Evolutionary conservation across 2,888 invertebrate genomes (phyloP).

Genomic region (Trilocha varians): DNA sequence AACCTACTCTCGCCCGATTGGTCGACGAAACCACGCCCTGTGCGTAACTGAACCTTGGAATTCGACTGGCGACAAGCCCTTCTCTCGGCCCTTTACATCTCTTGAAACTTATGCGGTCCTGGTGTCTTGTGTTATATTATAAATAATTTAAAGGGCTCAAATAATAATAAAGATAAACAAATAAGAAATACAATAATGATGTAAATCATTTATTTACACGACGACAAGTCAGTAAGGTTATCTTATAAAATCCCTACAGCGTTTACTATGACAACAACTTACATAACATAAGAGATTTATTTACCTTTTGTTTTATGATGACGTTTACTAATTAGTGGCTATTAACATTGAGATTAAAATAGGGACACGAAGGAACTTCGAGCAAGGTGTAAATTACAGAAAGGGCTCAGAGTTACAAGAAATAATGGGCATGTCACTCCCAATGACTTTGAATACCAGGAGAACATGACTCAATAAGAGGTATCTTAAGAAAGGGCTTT

Average conservation of each 20-base stretch:
- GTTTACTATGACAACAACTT: too few species aligned
- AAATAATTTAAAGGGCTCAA: slow-evolving; percentile 72
- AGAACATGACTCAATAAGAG: slow-evolving; percentile 34
- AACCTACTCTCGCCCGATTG: slow-evolving; percentile 46
- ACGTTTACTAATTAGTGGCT: slow-evolving; percentile 44
- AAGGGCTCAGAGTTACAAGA: slow-evolving; percentile 52
- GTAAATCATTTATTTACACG: slow-evolving; percentile 6
- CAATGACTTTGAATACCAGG: slow-evolving; percentile 73
- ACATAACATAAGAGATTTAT: too few species aligned
- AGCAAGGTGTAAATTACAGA: slow-evolving; percentile 60
- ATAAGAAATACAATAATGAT: slow-evolving; percentile 25
- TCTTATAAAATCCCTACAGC: too few species aligned
- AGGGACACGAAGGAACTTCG: slow-evolving; percentile 19
- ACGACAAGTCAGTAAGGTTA: background rate
- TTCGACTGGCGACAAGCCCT: slow-evolving; percentile 58
- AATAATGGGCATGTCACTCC: slow-evolving; percentile 75
- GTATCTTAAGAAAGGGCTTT: slow-evolving; percentile 24
- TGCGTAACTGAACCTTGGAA: slow-evolving; percentile 64
- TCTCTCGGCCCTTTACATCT: slow-evolving; percentile 56
- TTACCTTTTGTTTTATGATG: too few species aligned
- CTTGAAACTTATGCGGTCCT: slow-evolving; percentile 50
- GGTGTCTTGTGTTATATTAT: slow-evolving; percentile 71
- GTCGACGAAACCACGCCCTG: slow-evolving; percentile 58
- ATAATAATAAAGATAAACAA: slow-evolving; percentile 39
- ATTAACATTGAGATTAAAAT: slow-evolving; percentile 40